These are phyloP conservation scores for Hydractinia symbiolongicarpus DNA, from an alignment of 30 jellyfish, hydroid and myxozoan genomes.

Conservation along the genomic window DNA sequence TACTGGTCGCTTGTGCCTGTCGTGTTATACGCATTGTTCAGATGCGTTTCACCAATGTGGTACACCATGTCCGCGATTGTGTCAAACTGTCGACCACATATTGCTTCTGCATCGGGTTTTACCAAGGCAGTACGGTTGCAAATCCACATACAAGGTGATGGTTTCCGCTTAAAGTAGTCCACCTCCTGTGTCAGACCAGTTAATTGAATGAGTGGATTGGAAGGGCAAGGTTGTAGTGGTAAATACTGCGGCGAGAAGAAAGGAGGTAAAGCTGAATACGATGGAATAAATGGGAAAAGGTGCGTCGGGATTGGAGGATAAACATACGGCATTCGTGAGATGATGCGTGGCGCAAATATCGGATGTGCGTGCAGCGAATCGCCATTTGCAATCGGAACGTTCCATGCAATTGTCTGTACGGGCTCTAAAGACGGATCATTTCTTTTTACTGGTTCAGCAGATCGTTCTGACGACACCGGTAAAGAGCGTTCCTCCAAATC, in stretches of 20 bases:
- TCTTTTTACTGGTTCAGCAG: background rate
- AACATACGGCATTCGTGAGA: constrained; percentile 24
- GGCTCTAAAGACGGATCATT: background rate
- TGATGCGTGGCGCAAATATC: constrained; percentile 17
- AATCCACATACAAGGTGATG: constrained; percentile 34
- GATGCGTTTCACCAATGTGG: constrained; percentile 78
- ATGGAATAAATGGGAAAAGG: constrained; percentile 52
- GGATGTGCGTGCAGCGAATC: constrained; percentile 20
- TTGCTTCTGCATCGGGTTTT: constrained; percentile 27
- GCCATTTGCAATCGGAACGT: background rate
- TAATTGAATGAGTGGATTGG: background rate
- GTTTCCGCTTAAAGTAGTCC: constrained; percentile 30
- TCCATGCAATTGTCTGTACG: constrained; percentile 7
- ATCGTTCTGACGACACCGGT: too few species aligned
- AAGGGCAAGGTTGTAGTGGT: constrained; percentile 7
- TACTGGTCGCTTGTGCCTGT: constrained; percentile 32
- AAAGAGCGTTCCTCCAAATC: too few species aligned
- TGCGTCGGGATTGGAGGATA: constrained; percentile 49
- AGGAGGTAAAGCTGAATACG: background rate
- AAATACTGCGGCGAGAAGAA: constrained; percentile 15
- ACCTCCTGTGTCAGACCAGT: constrained; percentile 2
- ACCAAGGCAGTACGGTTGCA: constrained; percentile 15
- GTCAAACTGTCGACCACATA: constrained; percentile 64
- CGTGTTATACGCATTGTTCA: constrained; percentile 40
- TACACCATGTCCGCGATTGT: constrained; percentile 70